phyloP scores from a whole-genome alignment of 2,113 vertebrate genomes.

The Catagonus wagneri region DNA sequence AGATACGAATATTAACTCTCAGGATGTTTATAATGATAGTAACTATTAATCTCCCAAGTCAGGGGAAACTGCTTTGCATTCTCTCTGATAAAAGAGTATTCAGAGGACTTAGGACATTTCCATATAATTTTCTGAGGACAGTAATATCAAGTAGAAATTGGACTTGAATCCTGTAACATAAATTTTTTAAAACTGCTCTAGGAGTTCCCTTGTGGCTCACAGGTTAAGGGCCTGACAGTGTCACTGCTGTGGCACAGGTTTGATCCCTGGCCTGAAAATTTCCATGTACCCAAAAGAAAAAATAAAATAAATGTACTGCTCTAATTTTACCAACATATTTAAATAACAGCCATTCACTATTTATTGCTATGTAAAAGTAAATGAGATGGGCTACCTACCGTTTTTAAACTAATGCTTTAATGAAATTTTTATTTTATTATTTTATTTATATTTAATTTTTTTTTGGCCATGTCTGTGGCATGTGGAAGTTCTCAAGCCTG shows the following conservation, averaged over 20 bases:
- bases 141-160: background rate
- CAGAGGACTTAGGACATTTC: background rate
- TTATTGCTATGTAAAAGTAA: constrained; percentile 10
- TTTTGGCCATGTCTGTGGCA: no score
- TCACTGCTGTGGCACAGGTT: no score
- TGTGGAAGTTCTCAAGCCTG: no score
- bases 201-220: no score
- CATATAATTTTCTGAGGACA: background rate
- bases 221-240: no score
- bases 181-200: constrained; percentile 9
- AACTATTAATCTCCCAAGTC: background rate
- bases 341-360: background rate
- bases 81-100: background rate
- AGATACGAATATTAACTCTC: constrained; percentile 35
- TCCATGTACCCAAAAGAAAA: no score
- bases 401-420: background rate
- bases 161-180: background rate
- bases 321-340: background rate
- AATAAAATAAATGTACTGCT: no score
- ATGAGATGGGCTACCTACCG: background rate
- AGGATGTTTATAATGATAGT: background rate
- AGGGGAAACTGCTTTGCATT: background rate
- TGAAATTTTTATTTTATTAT: background rate
- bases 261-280: no score
- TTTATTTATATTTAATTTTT: no score